Base-by-base conservation (phyloP, 2,113 vertebrate genomes). In the Hymenochirus boettgeri region DNA sequence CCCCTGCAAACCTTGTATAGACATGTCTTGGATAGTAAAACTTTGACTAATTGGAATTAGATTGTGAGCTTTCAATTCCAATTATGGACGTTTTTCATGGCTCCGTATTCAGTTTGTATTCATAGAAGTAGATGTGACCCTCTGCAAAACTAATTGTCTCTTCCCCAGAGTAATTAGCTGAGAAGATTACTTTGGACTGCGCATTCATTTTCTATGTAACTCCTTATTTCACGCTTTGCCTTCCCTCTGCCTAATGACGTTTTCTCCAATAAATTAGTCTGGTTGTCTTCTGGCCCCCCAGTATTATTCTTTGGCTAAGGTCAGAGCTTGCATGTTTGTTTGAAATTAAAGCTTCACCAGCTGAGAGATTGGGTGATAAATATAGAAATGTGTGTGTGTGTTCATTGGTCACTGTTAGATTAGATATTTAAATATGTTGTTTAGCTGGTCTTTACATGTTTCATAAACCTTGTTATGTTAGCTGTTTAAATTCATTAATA, bases 171-270 rank as follows among this genome's bases (percentile, higher is more conserved):
- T 66, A 66, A 66, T 66, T 66, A 66, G 46, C 23, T 26, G 25
- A 59, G 64, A 66, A 66, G 64, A 66, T 66, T 66, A 37, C 64
- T 51, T 58, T 39, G 35, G 55, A 56, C 64, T 59, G 47, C 42
- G 45, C 52, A 66, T 66, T 58, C 45, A 66, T 66, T 66, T 66
- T 51, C 46, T 55, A 51, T 51, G 64, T 59, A 58, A 58, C 27
- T 51, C 55, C 59, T 58, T 45, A 66, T 66, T 66, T 66, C 64
- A 66, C 46, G 64, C 64, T 56, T 66, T 55, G 46, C 55, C 64
- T 58, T 66, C 64, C 64, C 27, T 39, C 64, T 26, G 50, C 19
- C 45, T 37, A 51, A 58, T 66, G 31, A 66, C 46, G 46, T 35
- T 29, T 39, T 39, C 23, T 5, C 22, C 31, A 15, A 29, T 52